phyloP scores from a whole-genome alignment of 2,888 invertebrate species.

The Plebejus anna region DNA sequence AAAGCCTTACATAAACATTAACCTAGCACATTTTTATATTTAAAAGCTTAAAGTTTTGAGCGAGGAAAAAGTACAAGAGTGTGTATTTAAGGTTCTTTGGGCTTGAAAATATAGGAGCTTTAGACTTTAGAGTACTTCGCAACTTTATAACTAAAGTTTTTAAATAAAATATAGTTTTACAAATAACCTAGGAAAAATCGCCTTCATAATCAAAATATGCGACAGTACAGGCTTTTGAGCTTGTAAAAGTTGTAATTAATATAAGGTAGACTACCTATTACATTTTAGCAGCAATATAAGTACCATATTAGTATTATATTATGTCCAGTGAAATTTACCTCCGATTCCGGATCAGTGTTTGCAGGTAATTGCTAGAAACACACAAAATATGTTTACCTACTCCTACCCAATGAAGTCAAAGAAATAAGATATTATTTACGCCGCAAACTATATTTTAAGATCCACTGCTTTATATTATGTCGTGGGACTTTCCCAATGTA shows the following conservation, averaged over 20 bases:
- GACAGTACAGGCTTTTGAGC: background rate
- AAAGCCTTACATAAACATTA: slow-evolving; percentile 3
- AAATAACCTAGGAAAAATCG: too few relatives aligned
- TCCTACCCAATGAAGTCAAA: background rate
- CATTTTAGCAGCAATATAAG: too few relatives aligned
- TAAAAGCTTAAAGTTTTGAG: background rate
- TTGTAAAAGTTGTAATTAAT: background rate
- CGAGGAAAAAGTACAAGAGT: background rate
- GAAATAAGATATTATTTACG: background rate
- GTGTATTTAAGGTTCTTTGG: background rate
- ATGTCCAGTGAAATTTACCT: too few relatives aligned
- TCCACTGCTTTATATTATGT: too few relatives aligned
- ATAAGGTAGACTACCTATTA: too few relatives aligned
- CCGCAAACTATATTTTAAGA: too few relatives aligned
- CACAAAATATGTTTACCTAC: background rate
- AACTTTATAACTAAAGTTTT: background rate
- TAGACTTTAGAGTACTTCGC: too few relatives aligned
- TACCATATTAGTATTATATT: too few relatives aligned
- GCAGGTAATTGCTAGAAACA: background rate
- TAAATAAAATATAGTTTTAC: too few relatives aligned
- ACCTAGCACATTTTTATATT: background rate
- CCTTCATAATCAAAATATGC: background rate
- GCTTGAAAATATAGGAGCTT: background rate
- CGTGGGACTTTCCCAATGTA: too few relatives aligned
- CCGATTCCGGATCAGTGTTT: background rate